A percentile compares a stretch with the other conserved stretches of the same genome.
Evolutionary conservation across 1,140 invertebrate genomes (phyloP).

Genomic region (Dinoponera quadriceps): DNA sequence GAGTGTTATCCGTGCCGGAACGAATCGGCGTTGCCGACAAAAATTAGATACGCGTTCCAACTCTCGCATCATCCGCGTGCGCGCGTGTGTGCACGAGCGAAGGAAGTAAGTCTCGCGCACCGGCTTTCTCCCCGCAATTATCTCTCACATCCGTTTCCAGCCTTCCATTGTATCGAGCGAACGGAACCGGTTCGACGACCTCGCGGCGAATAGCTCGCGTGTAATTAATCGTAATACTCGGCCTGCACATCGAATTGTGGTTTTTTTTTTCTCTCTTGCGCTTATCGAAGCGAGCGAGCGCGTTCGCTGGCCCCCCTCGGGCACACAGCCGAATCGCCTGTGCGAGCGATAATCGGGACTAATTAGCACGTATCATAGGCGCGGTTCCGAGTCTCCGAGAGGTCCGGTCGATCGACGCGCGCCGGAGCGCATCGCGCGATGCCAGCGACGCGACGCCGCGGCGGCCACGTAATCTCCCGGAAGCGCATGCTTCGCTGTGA

Average conservation of each 20-base stretch:
- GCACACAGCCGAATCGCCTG: constrained; percentile 27
- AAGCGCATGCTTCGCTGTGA: background rate
- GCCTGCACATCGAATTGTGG: constrained; percentile 6
- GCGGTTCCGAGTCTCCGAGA: background rate
- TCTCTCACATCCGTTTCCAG: constrained; percentile 68
- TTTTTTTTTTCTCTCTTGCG: constrained; percentile 7
- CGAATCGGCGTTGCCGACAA: constrained; percentile 17
- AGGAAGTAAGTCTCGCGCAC: constrained; percentile 44
- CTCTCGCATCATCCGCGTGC: constrained; percentile 41
- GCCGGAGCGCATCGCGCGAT: constrained; percentile 42
- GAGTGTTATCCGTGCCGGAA: constrained; percentile 25
- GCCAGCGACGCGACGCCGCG: constrained; percentile 24
- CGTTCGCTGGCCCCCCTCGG: background rate
- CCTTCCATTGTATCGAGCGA: constrained; percentile 65
- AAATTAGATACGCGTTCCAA: constrained; percentile 52
- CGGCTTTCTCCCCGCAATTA: constrained; percentile 66
- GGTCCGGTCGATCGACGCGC: constrained; percentile 10
- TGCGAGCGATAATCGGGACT: constrained; percentile 77
- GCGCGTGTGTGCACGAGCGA: background rate
- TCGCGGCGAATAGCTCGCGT: constrained; percentile 62
- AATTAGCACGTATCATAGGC: constrained; percentile 71
- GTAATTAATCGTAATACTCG: constrained; percentile 68
- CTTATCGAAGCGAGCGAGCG: background rate
- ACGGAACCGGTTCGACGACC: constrained; percentile 68
- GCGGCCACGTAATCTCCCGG: constrained; percentile 29